These are phyloP conservation scores for Pheosia gnoma DNA, from an alignment of 2,888 invertebrate species.

Conservation along the genomic window DNA sequence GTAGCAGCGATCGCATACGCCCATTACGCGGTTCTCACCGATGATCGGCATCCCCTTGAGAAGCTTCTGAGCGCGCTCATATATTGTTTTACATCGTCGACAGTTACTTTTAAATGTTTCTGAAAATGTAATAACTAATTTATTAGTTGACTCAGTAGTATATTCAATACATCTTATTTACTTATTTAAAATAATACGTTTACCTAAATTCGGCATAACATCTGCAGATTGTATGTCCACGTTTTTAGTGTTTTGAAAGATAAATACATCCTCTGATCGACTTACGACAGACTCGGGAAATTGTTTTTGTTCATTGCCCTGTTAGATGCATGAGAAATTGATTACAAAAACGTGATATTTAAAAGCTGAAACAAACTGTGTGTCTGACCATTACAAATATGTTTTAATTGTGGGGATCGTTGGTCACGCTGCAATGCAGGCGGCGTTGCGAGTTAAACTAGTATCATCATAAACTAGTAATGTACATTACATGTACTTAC, in stretches of 20 bases:
- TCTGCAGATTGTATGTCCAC: not conserved
- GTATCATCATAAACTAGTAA: not conserved
- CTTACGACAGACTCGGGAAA: not conserved
- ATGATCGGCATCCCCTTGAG: constrained; percentile 43
- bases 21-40: constrained; percentile 46
- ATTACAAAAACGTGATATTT: not conserved
- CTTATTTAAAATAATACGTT: not conserved
- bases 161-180: not conserved
- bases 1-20: constrained; percentile 63
- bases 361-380: not conserved
- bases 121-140: constrained; percentile 43
- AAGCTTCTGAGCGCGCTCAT: constrained; percentile 50
- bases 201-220: not conserved
- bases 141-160: not conserved
- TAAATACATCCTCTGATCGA: not conserved
- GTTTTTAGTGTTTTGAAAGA: constrained; percentile 1
- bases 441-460: not conserved
- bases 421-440: not conserved
- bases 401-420: not conserved
- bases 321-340: not conserved
- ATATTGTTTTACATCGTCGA: constrained; percentile 56
- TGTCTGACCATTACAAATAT: not conserved
- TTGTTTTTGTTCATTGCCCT: not conserved
- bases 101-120: constrained; percentile 53
- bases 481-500: too few species aligned